These are phyloP conservation scores for Diprion similis DNA, from an alignment of 1,140 invertebrate genomes.

Conservation along the genomic window DNA sequence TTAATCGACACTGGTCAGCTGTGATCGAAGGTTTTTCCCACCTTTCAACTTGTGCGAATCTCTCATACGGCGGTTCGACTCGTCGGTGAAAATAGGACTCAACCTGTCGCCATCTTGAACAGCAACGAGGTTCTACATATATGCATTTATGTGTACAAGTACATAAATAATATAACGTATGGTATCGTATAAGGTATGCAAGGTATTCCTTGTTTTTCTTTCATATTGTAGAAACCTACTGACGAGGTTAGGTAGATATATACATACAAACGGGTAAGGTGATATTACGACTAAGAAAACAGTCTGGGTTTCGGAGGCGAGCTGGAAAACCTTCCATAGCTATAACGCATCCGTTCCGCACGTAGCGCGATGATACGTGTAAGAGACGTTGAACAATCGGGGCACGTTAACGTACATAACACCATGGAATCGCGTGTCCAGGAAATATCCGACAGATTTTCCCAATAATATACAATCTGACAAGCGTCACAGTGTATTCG, in stretches of 20 bases:
- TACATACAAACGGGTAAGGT: not conserved
- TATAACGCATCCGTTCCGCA: not conserved
- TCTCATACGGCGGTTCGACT: no score
- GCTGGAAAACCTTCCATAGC: not conserved
- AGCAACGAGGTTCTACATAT: no score
- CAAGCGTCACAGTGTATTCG: no score
- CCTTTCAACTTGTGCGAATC: not conserved
- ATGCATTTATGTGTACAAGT: no score
- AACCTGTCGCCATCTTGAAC: not conserved
- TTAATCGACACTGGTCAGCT: not conserved
- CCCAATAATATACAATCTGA: not conserved
- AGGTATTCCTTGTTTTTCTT: not conserved
- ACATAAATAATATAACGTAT: no score
- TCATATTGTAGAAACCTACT: not conserved
- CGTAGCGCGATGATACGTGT: not conserved
- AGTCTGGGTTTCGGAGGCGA: not conserved
- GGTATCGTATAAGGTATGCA: not conserved
- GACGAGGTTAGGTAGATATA: not conserved
- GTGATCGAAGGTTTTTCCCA: not conserved
- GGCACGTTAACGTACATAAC: not conserved
- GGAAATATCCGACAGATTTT: not conserved
- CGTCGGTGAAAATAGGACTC: no score
- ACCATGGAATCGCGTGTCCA: not conserved
- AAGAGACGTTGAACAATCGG: not conserved
- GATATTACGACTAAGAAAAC: conserved; percentile 4